Evolutionary conservation across 2,113 vertebrate genomes (phyloP).

Genomic region (Heptranchias perlo): DNA sequence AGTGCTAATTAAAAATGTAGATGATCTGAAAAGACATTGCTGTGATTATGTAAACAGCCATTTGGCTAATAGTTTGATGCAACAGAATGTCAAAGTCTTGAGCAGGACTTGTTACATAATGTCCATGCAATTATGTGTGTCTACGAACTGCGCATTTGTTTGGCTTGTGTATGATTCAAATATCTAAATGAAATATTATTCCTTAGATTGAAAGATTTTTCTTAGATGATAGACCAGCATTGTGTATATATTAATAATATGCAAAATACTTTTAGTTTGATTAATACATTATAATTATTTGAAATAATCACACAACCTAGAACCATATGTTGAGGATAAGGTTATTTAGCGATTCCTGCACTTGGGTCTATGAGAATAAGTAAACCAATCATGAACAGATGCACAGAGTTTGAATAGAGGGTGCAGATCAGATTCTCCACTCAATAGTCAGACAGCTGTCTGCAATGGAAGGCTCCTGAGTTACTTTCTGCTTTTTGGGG

Average conservation of each 20-base stretch:
- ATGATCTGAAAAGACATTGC: neutral
- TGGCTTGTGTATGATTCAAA: neutral
- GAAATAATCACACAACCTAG: neutral
- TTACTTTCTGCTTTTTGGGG: no score
- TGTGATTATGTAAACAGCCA: neutral
- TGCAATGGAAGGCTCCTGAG: no score
- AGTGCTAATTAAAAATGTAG: neutral
- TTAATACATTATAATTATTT: neutral
- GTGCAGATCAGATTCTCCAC: no score
- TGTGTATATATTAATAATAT: no score
- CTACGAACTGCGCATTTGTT: neutral
- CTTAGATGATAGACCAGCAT: neutral
- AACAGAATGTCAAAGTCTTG: neutral
- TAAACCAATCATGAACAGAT: no score
- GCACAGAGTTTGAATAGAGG: no score
- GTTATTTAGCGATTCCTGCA: no score
- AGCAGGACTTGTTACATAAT: neutral
- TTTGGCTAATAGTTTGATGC: no score
- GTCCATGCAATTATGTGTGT: neutral
- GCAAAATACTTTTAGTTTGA: no score
- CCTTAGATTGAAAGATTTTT: neutral
- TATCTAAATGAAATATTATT: neutral
- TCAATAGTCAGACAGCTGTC: no score
- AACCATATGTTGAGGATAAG: neutral
- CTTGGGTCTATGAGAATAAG: no score